Evolutionary conservation across 1,140 invertebrate genomes (phyloP).

Genomic region (Potamilus streckersoni): DNA sequence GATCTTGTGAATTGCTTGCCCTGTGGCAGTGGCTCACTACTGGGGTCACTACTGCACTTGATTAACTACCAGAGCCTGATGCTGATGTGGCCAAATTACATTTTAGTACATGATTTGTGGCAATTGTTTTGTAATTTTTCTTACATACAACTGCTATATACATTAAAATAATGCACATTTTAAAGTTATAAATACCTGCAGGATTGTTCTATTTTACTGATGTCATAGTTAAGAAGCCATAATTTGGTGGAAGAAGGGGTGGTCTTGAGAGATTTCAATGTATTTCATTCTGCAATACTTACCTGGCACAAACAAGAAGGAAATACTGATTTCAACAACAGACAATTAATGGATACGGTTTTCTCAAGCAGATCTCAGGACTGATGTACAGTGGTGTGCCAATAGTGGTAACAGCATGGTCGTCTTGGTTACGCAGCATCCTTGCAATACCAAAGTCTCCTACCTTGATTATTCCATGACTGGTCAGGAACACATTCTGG

Average conservation of each 20-base stretch:
- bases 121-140: too few relatives aligned
- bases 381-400: conserved; percentile 73
- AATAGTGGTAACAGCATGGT: conserved; percentile 69
- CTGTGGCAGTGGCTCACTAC: too few relatives aligned
- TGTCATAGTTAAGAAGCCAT: background rate
- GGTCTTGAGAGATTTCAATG: background rate
- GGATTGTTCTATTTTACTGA: too few relatives aligned
- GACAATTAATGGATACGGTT: conserved; percentile 64
- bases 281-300: background rate
- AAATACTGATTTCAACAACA: too few relatives aligned
- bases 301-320: background rate
- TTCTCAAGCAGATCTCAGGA: conserved; percentile 70
- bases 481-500: conserved; percentile 72
- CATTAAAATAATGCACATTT: too few relatives aligned
- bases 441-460: conserved; percentile 74
- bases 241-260: background rate
- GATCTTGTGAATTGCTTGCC: background rate
- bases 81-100: too few relatives aligned
- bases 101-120: too few relatives aligned
- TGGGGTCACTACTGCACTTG: too few relatives aligned
- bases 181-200: too few relatives aligned
- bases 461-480: conserved; percentile 70
- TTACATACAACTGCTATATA: too few relatives aligned
- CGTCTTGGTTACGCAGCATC: conserved; percentile 62
- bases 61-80: too few relatives aligned